Base-by-base conservation (phyloP, 1,140 invertebrate species). In the Drosophila kikkawai region DNA sequence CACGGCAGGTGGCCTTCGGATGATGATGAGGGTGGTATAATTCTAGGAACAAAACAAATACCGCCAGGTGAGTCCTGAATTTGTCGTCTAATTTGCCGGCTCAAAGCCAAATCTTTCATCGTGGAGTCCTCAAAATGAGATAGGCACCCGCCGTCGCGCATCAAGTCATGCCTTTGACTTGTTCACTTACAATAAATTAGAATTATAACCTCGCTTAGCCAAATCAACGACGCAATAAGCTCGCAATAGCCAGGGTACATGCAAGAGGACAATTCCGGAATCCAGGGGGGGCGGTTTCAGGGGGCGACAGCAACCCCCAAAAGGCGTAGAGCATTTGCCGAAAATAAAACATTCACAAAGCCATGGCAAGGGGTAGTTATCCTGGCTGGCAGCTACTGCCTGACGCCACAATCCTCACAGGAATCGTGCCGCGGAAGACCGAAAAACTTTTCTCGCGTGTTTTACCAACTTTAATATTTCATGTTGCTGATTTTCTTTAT, bases 401-500 rank as follows among this genome's bases (percentile, higher is more conserved):
- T 55, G 64, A 79, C 57, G 75, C 65, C 61, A 66, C 63, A 77
- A 78, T 39, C 44, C 48, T 55, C 51, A 22, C 19, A 36, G 51
- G 64, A 47, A 47, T 39, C 53, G 71, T 36, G 75, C 59, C 66
- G 63, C 64, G 66, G 70, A 75, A 75, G 50, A 63, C 56, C 76
- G 77, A 79, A 73, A 73, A 84, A 87, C 59, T 87, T 87, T 88
- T 85, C 84, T 87, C 74, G 84, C 84, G 84, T 87, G 84, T 88
- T 87, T 88, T 84, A 84, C 73, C 80, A 84, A 87, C 84, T 87
- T 87, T 80, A 87, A 87, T 87, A 87, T 87, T 87, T 87, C 79
- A 88, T 87, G 86, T 78, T 84, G 74, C 73, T 82, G 84, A 87
- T 87, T 87, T 87, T 80, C 84, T 88, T 87, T 88, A 87, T 87